Base-by-base conservation (phyloP, 2,113 vertebrate species). In the Neolamprologus hecqui region DNA sequence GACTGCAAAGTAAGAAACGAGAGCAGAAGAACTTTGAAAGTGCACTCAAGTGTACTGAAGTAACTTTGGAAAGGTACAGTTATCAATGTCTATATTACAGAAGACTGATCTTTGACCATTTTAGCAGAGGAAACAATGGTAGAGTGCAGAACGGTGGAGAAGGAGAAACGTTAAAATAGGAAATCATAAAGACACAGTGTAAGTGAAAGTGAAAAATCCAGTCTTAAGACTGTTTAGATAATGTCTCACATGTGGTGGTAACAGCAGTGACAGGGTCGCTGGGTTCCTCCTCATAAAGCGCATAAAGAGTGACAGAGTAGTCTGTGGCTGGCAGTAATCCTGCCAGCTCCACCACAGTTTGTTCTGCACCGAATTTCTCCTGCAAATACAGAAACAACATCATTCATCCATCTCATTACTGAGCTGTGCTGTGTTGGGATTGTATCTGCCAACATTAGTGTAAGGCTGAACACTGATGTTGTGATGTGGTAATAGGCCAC, bases 291-390 rank as follows among this genome's bases (percentile, higher is more conserved):
- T 98, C 97, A 1, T 96, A 97, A 87, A 99, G 96, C 0, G 97
- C 97, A 2, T 98, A 98, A 37, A 98, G 97, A 0, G 96, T 97
- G 2, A 99, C 81, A 0, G 97, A 97, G 55, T 99, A 99, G 88
- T 97, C 97, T 0, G 96, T 98, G 51, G 94, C 96, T 0, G 98
- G 97, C 2, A 96, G 94, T 86, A 99, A 94, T 19, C 95, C 96
- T 0, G 89, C 82, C 91, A 99, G 94, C 88, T 97, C 95, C 68
- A 97, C 96, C 85, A 97, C 96, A 0, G 97, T 97, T 90, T 94
- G 93, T 4, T 94, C 95, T 5, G 94, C 91, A 14, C 93, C 85
- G 60, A 98, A 97, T 79, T 96, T 97, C 92, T 98, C 96, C 98
- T 99, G 94, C 53, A 85, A 19, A 7, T 17, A 85, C 10, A 86